These are phyloP conservation scores for Callospermophilus lateralis DNA, from an alignment of 2,113 vertebrate genomes.

Conservation along the genomic window DNA sequence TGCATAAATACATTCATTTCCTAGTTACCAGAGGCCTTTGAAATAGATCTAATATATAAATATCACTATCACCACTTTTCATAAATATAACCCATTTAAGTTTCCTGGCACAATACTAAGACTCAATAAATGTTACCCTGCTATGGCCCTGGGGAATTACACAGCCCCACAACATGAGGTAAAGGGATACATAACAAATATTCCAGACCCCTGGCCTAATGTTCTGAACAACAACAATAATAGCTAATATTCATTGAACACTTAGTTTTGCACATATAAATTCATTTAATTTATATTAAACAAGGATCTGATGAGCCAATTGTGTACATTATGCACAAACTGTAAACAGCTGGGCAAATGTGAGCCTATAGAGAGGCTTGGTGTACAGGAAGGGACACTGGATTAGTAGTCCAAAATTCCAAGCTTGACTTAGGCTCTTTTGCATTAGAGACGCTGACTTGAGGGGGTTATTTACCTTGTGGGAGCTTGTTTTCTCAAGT, in stretches of 20 bases:
- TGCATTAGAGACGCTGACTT: not conserved
- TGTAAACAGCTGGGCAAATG: not conserved
- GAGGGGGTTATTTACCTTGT: not conserved
- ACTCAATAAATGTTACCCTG: not conserved
- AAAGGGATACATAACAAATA: not conserved
- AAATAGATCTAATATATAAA: not conserved
- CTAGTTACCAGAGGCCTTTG: not conserved
- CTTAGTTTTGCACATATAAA: not conserved
- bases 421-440: not conserved
- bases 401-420: not conserved
- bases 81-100: not conserved
- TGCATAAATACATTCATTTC: not conserved
- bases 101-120: not conserved
- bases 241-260: not conserved
- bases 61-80: not conserved
- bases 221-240: not conserved
- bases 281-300: not conserved
- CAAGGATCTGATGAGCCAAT: not conserved
- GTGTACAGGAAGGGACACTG: not conserved
- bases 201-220: not conserved
- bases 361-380: not conserved
- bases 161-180: not conserved
- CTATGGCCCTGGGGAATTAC: not conserved
- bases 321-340: not conserved
- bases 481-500: not conserved